phyloP scores from a whole-genome alignment of 2,888 invertebrate species.

The Oligia strigilis region DNA sequence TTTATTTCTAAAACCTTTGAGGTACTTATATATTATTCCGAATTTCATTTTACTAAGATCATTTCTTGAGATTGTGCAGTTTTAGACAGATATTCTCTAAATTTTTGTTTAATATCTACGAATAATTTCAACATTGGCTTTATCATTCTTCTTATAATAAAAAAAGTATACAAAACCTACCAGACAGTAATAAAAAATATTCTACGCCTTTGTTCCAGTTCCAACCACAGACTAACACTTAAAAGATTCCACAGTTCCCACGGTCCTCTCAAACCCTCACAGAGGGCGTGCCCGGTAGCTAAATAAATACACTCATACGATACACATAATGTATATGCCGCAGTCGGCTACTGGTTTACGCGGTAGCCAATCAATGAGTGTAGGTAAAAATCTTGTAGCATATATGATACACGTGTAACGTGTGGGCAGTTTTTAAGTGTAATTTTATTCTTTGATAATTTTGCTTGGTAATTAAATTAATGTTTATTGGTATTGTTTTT shows the following conservation, averaged over 20 bases:
- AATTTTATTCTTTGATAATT: constrained; percentile 36
- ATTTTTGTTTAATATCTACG: background rate
- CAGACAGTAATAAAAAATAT: background rate
- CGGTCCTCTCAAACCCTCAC: constrained; percentile 70
- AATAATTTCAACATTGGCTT: background rate
- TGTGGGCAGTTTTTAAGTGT: constrained; percentile 29
- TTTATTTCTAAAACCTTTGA: background rate
- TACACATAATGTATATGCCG: constrained; percentile 73
- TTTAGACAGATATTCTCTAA: background rate
- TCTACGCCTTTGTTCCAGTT: constrained; percentile 2
- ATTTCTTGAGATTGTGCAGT: too few species aligned
- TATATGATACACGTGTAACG: constrained; percentile 26
- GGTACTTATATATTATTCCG: background rate
- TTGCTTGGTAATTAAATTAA: background rate
- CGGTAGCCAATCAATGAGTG: constrained; percentile 85
- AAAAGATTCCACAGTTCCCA: constrained; percentile 42
- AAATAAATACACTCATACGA: constrained; percentile 72
- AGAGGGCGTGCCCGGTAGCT: constrained; percentile 80
- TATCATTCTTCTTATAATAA: background rate
- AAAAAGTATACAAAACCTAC: background rate
- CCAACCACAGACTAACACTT: constrained; percentile 52
- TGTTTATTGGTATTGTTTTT: background rate
- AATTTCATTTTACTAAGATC: background rate
- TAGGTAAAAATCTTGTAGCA: constrained; percentile 67
- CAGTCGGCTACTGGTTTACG: constrained; percentile 89